These are phyloP conservation scores for Stratiolaelaps scimitus DNA, from an alignment of 1,140 invertebrate genomes.

Conservation along the genomic window DNA sequence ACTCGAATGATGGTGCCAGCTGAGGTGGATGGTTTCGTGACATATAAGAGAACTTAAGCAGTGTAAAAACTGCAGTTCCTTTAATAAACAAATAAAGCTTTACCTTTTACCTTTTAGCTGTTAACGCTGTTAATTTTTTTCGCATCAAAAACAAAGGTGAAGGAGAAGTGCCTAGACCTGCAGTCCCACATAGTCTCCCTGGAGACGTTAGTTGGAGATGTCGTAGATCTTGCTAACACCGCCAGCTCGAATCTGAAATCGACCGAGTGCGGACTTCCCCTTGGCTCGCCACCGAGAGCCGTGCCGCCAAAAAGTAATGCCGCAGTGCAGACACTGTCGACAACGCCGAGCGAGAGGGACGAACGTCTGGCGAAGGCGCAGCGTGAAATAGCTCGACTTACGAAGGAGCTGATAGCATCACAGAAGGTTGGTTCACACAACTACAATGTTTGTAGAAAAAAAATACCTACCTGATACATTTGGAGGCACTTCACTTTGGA, in stretches of 20 bases:
- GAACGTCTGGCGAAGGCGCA: conserved; percentile 9
- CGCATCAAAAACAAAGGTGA: not conserved
- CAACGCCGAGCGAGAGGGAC: not conserved
- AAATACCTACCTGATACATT: no score
- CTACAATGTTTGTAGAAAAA: no score
- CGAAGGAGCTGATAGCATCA: conserved; percentile 21
- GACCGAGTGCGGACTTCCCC: not conserved
- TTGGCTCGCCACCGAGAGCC: no score
- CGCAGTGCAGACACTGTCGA: not conserved
- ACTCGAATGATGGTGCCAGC: no score
- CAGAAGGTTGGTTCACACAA: no score
- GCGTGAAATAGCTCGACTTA: conserved; percentile 1
- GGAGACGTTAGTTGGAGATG: conserved; percentile 1
- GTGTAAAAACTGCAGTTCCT: no score
- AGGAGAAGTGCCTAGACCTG: conserved; percentile 23
- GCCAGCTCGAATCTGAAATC: not conserved
- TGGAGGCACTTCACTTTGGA: no score
- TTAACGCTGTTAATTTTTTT: no score
- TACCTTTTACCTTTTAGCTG: no score
- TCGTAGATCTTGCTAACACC: not conserved
- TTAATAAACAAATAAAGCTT: no score
- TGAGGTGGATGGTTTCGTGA: no score
- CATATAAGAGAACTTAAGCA: no score
- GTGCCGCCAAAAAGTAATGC: not conserved
- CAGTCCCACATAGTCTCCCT: conserved; percentile 22